Evolutionary conservation across 2,888 invertebrate genomes (phyloP), one percentile per base, ranked within the genome.

Genomic region (Pocota personata): DNA sequence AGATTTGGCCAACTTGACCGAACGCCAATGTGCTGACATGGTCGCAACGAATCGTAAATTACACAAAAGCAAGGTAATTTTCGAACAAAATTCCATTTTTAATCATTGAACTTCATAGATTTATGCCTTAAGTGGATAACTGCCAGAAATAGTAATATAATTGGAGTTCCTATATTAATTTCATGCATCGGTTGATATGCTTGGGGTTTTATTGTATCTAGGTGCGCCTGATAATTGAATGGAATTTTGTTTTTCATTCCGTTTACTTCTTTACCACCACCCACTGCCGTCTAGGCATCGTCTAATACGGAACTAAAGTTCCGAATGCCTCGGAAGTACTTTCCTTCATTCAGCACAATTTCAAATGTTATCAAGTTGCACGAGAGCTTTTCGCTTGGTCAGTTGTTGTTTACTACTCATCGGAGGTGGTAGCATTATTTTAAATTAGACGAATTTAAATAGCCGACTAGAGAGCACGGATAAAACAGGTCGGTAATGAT

Each of bases 1-100:
- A 77, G 89, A 91, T 76, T 88, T 88, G 76, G 90, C 89, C 50
- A 90, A 91, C 80, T 89, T 89, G 66, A 89, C 89, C 43, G 90
- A 90, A 66, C 83, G 90, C 50, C 87, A 88, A 50, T 86, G 88
- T 80, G 88, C 52, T 32, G 82, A 71, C 14, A 21, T n/a, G 8
- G 10, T 8, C 43, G 37, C 52, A 1, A 37, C 46, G 16, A 35
- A 32, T 40, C 46, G n/a, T 7, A 75, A 55, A 62, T 19, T 43
- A 3, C 24, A 71, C 60, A 62, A 76, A 84, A 69, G 32, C 57
- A 66, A 82, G 75, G 80, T 84, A 76, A 52, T 50, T 58, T 30
- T 19, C n/a, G n/a, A n/a, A n/a, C n/a, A n/a, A n/a, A n/a, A n/a
- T n/a, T n/a, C n/a, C n/a, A n/a, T 14, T 37, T 19, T 16, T 32